Base-by-base conservation (phyloP, 2,797 vertebrate species). In the Lagocephalus sceleratus region DNA sequence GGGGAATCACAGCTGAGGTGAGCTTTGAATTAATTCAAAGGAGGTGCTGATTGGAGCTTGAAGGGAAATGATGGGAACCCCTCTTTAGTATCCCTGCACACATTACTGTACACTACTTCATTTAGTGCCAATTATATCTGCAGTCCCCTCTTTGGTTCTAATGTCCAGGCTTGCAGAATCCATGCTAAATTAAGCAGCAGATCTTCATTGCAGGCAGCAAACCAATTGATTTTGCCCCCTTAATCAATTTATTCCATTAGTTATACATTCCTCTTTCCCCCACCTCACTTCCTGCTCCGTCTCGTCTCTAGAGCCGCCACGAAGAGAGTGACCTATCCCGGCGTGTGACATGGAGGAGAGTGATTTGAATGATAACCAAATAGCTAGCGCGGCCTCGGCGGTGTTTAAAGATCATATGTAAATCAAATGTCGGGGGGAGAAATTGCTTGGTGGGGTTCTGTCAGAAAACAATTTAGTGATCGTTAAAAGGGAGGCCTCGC, bases 391-490 rank as follows among this genome's bases (percentile, higher is more conserved):
- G 75, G 84, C 89, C 81, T 83, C 78, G 84, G 82, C 85, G 73
- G 88, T 91, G 92, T 93, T 95, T 95, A 96, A 96, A 96, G 94
- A 96, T 97, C 94, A 95, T 93, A 97, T 96, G 94, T 94, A 97
- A 97, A 97, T 97, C 93, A 94, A 94, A 94, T 93, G 93, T 93
- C 91, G 91, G 85, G 89, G 50, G 59, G 55, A 87, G 83, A 89
- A 90, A 93, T 91, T 91, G 91, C 90, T 89, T 92, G 87, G 56
- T 90, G 90, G 90, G 84, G 85, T 88, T 88, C 93, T 95, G 93
- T 94, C 94, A 94, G 91, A 92, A 93, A 94, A 94, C 93, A 93
- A 94, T 95, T 96, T 94, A 95, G 92, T 90, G 51, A 90, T 89
- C 90, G 92, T 94, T 95, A 94, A 95, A 90, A 94, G 93, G 93